Evolutionary conservation across 2,797 vertebrate species (phyloP), one percentile per base, ranked within the genome.

Genomic region (Acipenser oxyrinchus): DNA sequence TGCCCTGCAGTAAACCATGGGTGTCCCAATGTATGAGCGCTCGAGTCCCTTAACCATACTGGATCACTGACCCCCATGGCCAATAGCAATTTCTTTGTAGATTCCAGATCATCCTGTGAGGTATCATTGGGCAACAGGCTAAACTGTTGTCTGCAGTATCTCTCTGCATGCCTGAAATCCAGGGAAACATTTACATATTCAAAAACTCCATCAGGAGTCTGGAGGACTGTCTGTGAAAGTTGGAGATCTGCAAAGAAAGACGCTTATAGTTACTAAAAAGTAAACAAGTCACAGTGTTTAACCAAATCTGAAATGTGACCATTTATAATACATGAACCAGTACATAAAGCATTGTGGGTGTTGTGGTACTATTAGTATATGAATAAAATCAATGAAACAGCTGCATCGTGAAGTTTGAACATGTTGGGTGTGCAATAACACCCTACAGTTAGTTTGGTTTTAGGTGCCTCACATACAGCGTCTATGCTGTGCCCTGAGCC

Each of bases 131-230:
- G 76, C 70, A 88, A 8, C 69, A 75, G 79, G 48, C 82, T 83
- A 73, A 87, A 84, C 57, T 0, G 74, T 6, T 78, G 80, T 1
- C 76, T 75, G 1, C 87, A 87, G 74, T 63, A 78, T 53, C 75
- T 78, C 7, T 74, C 75, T 7, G 86, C 86, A 0, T 78, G 76
- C 82, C 82, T 81, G 79, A 86, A 86, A 72, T 75, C 79, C 66
- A 80, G 65, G 62, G 70, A 74, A 23, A 68, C 48, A 6, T 60
- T 66, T 67, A 82, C 72, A 0, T 82, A 82, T 2, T 77, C 79
- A 0, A 83, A 87, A 1, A 65, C 0, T 8, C 74, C 66, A 1
- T 69, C 52, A 0, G 72, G 48, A 1, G 73, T 76, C 72, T 82
- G 78, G 4, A 79, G 15, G 0, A 71, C 68, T 66, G 75, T 53